Percentiles rank a stretch among this genome's conserved stretches.
Evolutionary conservation across 2,797 vertebrate genomes (phyloP).

Genomic region (Rhodeus uyekii): DNA sequence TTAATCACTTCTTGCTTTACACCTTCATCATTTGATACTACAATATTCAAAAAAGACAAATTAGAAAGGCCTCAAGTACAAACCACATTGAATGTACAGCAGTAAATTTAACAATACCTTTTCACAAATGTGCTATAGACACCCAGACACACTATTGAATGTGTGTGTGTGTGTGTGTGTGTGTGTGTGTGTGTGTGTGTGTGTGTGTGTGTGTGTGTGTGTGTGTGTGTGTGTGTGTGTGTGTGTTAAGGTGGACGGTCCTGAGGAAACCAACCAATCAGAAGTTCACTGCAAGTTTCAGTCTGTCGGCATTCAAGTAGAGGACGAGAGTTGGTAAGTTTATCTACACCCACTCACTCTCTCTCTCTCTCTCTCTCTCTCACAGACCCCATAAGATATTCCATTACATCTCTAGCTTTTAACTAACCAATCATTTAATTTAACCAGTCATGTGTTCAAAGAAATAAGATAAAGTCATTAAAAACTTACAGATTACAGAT

Average conservation of each 20-base stretch:
- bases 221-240: neutral
- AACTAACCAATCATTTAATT: too few species aligned
- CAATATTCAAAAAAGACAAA: neutral
- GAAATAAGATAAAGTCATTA: neutral
- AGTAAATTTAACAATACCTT: neutral
- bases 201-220: neutral
- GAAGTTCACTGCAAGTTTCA: constrained; percentile 91
- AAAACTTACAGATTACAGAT: constrained; percentile 1
- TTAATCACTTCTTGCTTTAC: neutral
- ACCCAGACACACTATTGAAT: neutral
- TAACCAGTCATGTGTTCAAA: neutral
- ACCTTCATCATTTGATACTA: neutral
- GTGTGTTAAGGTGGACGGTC: constrained; percentile 87
- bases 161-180: neutral
- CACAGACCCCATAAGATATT: neutral
- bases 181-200: neutral
- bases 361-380: neutral
- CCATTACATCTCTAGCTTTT: neutral
- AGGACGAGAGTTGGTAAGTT: constrained; percentile 91
- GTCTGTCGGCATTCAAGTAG: constrained; percentile 95
- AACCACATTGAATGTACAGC: neutral
- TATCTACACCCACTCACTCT: constrained; percentile 18
- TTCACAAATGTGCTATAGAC: neutral
- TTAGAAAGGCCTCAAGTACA: neutral
- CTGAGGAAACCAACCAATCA: constrained; percentile 81